These are phyloP conservation scores for Coelopa frigida DNA, from an alignment of 1,140 invertebrate genomes.

Conservation along the genomic window DNA sequence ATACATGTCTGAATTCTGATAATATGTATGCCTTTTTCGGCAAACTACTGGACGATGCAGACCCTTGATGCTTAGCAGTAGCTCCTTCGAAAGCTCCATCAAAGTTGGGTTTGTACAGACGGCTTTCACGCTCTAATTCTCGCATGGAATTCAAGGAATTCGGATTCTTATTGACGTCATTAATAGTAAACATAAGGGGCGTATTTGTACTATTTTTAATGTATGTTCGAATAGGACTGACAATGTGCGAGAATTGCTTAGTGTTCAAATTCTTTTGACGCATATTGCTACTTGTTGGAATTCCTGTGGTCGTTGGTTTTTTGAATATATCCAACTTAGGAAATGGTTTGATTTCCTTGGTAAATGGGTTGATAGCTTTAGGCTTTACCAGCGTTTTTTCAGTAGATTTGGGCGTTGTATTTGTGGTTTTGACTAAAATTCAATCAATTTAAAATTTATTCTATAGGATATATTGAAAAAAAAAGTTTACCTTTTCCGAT, in stretches of 20 bases:
- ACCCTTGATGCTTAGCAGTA: conserved; percentile 1
- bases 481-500: conserved; percentile 1
- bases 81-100: background rate
- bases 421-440: too few species aligned
- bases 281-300: conserved; percentile 13
- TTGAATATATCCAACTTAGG: conserved; percentile 25
- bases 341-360: conserved; percentile 9
- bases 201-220: conserved; percentile 42
- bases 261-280: conserved; percentile 15
- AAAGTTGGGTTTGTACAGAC: conserved; percentile 16
- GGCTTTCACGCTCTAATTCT: conserved; percentile 29
- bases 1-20: conserved; percentile 34
- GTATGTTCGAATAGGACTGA: conserved; percentile 43
- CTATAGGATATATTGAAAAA: too few species aligned
- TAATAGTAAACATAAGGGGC: conserved; percentile 30
- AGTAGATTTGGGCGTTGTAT: too few species aligned
- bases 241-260: conserved; percentile 34
- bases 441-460: too few species aligned
- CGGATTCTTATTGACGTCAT: conserved; percentile 6
- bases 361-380: too few species aligned
- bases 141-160: conserved; percentile 16
- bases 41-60: too few species aligned
- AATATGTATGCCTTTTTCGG: conserved; percentile 42
- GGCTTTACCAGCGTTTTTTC: too few species aligned
- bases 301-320: conserved; percentile 7